These are phyloP conservation scores for Enteromius radiatus DNA, from an alignment of 2,797 vertebrate species.

Conservation along the genomic window DNA sequence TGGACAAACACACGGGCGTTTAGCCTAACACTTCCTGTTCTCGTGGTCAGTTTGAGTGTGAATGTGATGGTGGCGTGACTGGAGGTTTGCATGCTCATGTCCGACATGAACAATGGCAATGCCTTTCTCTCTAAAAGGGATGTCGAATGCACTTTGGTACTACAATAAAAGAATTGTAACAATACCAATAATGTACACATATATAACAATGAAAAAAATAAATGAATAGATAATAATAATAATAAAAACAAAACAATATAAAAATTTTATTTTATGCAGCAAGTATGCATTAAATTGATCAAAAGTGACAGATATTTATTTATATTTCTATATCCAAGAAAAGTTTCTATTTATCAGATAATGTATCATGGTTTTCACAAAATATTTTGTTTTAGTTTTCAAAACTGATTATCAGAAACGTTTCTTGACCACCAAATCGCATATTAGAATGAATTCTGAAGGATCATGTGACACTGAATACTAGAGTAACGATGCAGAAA, in stretches of 20 bases:
- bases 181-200: slow-evolving; percentile 9
- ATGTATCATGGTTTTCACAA: not conserved
- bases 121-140: not conserved
- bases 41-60: slow-evolving; percentile 24
- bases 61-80: slow-evolving; percentile 28
- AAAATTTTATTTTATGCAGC: not conserved
- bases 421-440: not conserved
- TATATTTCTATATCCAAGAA: not conserved
- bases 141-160: not conserved
- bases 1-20: slow-evolving; percentile 76
- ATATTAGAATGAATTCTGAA: not conserved
- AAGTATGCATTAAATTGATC: not conserved
- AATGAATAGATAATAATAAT: not conserved
- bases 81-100: slow-evolving; percentile 39
- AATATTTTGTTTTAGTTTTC: not conserved
- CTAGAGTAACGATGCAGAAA: not conserved
- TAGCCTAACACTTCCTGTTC: slow-evolving; percentile 52
- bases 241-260: not conserved
- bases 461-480: not conserved
- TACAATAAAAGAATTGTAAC: not conserved
- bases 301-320: not conserved
- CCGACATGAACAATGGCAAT: not conserved
- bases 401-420: not conserved
- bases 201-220: not conserved
- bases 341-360: not conserved